These are phyloP conservation scores for Cremastinae sp. DNA, from an alignment of 2,888 invertebrate genomes.

Conservation along the genomic window DNA sequence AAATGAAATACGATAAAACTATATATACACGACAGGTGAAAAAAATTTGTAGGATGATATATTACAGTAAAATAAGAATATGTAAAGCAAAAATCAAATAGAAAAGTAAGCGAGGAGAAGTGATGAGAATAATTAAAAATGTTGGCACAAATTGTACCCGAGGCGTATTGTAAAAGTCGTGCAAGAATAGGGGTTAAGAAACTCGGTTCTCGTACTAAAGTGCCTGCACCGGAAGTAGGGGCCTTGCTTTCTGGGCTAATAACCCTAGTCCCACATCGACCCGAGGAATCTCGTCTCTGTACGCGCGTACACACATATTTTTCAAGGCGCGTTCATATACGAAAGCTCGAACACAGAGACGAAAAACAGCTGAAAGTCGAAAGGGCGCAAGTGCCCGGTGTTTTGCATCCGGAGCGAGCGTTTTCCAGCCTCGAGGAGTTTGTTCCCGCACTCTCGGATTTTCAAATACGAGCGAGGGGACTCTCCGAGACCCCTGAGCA, in stretches of 20 bases:
- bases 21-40: background rate
- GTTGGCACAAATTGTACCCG: constrained; percentile 13
- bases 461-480: background rate
- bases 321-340: background rate
- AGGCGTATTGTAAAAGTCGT: constrained; percentile 62
- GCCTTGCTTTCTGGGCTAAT: constrained; percentile 81
- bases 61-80: too few relatives aligned
- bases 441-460: too few relatives aligned
- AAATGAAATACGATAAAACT: too few relatives aligned
- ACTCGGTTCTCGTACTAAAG: constrained; percentile 77
- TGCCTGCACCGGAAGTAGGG: constrained; percentile 80
- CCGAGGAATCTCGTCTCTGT: constrained; percentile 65
- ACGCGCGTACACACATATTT: constrained; percentile 32
- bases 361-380: background rate
- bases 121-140: background rate
- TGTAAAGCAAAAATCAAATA: background rate
- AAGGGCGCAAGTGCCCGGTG: too few relatives aligned
- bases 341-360: constrained; percentile 2
- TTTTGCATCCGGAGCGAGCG: too few relatives aligned
- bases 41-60: background rate
- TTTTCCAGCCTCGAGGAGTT: too few relatives aligned
- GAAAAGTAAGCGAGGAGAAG: background rate
- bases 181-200: constrained; percentile 79
- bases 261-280: constrained; percentile 78
- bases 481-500: constrained; percentile 18